Base-by-base conservation (phyloP, 2,888 invertebrate genomes). In the Onthophagus sagittarius region DNA sequence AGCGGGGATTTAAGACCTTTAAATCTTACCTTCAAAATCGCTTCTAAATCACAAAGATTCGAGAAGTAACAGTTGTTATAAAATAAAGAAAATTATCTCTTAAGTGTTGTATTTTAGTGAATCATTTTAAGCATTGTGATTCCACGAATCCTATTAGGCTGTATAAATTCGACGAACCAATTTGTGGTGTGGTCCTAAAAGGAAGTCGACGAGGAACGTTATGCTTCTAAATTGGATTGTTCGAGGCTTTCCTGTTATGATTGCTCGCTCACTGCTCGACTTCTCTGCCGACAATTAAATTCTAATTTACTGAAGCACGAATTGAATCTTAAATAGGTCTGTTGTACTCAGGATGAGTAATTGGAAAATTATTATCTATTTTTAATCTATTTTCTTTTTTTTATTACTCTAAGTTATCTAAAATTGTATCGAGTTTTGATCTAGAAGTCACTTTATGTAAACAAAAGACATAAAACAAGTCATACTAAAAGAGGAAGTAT, bases 121-220 rank as follows among this genome's bases (percentile, higher is more conserved):
- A 53, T 53, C 33, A 33, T 33, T 7, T 5, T 53, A 53, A 53
- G 7, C 11, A 23, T 23, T 67, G 67, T 67, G 31, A 67, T 67
- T 67, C 67, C n/a, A 11, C 9, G 67, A 67, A 67, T n/a, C 67
- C 23, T 67, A 67, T 67, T 67, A 67, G 67, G n/a, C 31, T 23
- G n/a, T 32, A n/a, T n/a, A 67, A 67, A 67, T 67, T 67, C 67
- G 31, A 31, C 67, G 67, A 67, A 67, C 23, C 67, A 67, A 67
- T 67, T 67, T 67, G 31, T 67, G 67, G 15, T 67, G 31, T 67
- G 23, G n/a, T 23, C 67, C 31, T 67, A 67, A 53, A 67, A 67
- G 67, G 67, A 67, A 67, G 67, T 31, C 15, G 64, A 15, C 64
- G n/a, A 23, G 64, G 67, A 31, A 67, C 67, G 39, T 53, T 53